These are phyloP conservation scores for Chamaetylas fuelleborni DNA, from an alignment of 2,113 vertebrate genomes.

Conservation along the genomic window DNA sequence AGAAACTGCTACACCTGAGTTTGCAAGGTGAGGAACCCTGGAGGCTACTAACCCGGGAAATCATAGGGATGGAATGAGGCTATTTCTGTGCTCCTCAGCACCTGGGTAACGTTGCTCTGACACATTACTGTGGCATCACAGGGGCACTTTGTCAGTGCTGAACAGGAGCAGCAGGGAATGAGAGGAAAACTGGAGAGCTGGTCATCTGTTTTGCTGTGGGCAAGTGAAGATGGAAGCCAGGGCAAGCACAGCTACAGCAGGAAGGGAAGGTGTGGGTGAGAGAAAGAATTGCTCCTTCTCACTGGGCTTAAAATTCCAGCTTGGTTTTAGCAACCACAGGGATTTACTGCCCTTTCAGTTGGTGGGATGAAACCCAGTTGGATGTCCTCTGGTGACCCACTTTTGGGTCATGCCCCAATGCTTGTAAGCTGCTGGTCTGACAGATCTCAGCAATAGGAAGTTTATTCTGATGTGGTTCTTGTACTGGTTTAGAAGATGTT, in stretches of 20 bases:
- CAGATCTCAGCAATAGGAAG: constrained; percentile 63
- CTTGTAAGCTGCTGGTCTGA: constrained; percentile 38
- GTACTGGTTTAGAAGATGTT: constrained; percentile 53
- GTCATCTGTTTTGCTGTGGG: neutral
- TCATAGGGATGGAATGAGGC: accelerated
- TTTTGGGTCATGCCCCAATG: constrained; percentile 46
- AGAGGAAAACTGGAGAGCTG: neutral
- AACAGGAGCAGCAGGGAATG: accelerated
- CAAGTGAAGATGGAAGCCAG: neutral
- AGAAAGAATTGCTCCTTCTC: constrained; percentile 28
- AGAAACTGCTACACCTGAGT: accelerated
- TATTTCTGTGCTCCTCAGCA: neutral
- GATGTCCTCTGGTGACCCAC: constrained; percentile 61
- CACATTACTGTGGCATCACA: neutral
- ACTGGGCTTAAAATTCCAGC: constrained; percentile 33
- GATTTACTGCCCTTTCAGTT: constrained; percentile 51
- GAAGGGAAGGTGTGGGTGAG: constrained; percentile 2
- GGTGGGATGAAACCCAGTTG: constrained; percentile 37
- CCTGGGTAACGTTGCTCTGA: neutral
- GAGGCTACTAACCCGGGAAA: neutral
- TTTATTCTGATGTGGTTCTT: constrained; percentile 71
- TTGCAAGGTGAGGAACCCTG: neutral
- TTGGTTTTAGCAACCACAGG: constrained; percentile 43
- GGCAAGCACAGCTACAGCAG: neutral
- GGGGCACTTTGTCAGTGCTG: neutral